Percentiles rank a stretch among this genome's conserved stretches.
These are phyloP conservation scores for Ictalurus furcatus DNA, from an alignment of 2,113 vertebrate species.

Conservation along the genomic window DNA sequence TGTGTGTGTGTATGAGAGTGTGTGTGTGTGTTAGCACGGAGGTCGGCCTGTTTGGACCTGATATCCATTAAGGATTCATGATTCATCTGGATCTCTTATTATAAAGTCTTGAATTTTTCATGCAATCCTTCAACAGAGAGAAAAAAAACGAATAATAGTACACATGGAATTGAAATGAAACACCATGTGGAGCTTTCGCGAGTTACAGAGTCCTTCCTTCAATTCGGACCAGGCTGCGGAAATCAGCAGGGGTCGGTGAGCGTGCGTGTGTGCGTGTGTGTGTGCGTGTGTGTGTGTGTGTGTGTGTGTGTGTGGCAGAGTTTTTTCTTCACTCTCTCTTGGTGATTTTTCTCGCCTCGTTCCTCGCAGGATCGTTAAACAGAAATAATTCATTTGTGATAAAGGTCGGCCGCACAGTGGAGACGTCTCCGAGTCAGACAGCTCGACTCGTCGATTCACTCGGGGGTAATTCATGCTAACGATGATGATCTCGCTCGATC, in stretches of 20 bases:
- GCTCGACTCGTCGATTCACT: conserved; percentile 42
- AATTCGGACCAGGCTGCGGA: conserved; percentile 47
- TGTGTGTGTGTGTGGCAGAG: conserved; percentile 18
- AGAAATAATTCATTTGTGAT: conserved; percentile 71
- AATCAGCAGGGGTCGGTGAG: conserved; percentile 49
- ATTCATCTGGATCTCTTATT: conserved; percentile 77
- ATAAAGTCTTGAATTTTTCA: conserved; percentile 77
- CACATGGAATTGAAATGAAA: conserved; percentile 59
- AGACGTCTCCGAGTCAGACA: conserved; percentile 43
- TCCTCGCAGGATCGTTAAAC: conserved; percentile 70
- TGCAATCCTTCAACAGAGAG: conserved; percentile 61
- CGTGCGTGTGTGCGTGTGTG: conserved; percentile 20
- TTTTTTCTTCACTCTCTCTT: conserved; percentile 16
- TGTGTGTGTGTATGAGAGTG: not conserved
- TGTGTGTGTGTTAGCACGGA: conserved; percentile 61
- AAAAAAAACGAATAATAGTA: conserved; percentile 57
- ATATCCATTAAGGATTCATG: conserved; percentile 76
- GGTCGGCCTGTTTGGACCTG: conserved; percentile 56
- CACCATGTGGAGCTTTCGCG: conserved; percentile 31
- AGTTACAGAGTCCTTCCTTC: not conserved
- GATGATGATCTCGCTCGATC: conserved; percentile 39
- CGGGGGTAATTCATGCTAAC: conserved; percentile 29
- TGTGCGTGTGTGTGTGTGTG: conserved; percentile 19
- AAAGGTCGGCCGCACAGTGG: conserved; percentile 69
- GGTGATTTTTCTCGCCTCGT: conserved; percentile 63